Percentiles rank a stretch among this genome's conserved stretches.
phyloP scores from a whole-genome alignment of 2,113 vertebrate species.

The Neodon shergylaensis region DNA sequence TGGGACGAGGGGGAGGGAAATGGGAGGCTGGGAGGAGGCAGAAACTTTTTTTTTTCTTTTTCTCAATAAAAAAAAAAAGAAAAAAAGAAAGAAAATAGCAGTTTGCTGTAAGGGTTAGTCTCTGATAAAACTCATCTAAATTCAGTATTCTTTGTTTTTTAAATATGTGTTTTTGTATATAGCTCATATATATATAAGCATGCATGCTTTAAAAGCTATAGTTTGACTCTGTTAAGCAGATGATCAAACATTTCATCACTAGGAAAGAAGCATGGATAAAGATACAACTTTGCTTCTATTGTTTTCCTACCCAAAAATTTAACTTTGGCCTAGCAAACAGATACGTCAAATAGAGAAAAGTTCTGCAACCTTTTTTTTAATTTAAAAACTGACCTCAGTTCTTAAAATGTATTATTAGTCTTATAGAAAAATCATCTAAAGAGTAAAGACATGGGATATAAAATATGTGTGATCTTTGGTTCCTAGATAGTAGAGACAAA shows the following conservation, averaged over 20 bases:
- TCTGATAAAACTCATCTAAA: conserved; percentile 48
- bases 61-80: too few species aligned
- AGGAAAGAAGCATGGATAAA: not conserved
- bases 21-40: too few species aligned
- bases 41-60: too few species aligned
- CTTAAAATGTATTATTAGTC: conserved; percentile 21
- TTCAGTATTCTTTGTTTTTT: not conserved
- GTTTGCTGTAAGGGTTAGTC: not conserved
- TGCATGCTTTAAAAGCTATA: not conserved
- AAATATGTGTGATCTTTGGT: not conserved
- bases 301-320: not conserved
- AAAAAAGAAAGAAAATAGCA: not conserved
- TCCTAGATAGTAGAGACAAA: not conserved
- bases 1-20: too few species aligned
- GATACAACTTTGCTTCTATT: not conserved
- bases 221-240: conserved; percentile 3
- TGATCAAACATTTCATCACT: not conserved
- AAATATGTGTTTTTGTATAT: not conserved
- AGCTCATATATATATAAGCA: not conserved
- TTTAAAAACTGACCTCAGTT: conserved; percentile 13
- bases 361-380: not conserved
- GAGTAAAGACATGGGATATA: conserved; percentile 14
- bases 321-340: not conserved
- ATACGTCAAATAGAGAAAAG: not conserved
- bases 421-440: conserved; percentile 6